A percentile compares a stretch with the other conserved stretches of the same genome.
Conservation (phyloP, 2,797 vertebrate species). For the Mionectes olivaceus region DNA sequence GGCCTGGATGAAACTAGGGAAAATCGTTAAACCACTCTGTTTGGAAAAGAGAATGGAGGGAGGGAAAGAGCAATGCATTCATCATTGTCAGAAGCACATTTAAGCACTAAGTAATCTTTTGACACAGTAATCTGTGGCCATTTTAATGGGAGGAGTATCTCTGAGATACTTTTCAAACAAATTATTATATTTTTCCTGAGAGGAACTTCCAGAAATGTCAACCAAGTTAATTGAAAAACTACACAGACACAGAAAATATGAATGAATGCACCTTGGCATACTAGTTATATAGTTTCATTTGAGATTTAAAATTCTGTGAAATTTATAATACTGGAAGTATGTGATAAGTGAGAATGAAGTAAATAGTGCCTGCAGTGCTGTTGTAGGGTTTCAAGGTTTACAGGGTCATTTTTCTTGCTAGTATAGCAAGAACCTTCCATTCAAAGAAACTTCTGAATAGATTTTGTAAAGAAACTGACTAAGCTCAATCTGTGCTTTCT, state of each 20-base stretch:
- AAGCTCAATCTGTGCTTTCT: neutral
- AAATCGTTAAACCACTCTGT: neutral
- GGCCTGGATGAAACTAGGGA: neutral
- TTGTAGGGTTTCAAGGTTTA: neutral
- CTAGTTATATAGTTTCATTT: neutral
- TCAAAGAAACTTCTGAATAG: neutral
- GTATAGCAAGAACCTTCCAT: neutral
- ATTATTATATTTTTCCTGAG: neutral
- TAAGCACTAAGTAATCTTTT: neutral
- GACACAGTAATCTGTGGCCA: neutral
- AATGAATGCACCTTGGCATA: neutral
- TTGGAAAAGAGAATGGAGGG: neutral
- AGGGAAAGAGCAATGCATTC: neutral
- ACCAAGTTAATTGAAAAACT: neutral
- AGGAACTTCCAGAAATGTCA: neutral
- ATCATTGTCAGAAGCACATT: neutral
- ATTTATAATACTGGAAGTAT: neutral
- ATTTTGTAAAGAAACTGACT: neutral
- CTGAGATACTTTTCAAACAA: neutral
- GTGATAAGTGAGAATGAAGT: neutral
- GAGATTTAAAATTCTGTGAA: neutral
- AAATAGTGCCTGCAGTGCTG: neutral
- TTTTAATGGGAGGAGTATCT: neutral
- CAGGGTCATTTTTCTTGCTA: neutral
- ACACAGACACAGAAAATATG: neutral